Conservation (phyloP, 2,888 invertebrate genomes). For the Ophioninae sp. region DNA sequence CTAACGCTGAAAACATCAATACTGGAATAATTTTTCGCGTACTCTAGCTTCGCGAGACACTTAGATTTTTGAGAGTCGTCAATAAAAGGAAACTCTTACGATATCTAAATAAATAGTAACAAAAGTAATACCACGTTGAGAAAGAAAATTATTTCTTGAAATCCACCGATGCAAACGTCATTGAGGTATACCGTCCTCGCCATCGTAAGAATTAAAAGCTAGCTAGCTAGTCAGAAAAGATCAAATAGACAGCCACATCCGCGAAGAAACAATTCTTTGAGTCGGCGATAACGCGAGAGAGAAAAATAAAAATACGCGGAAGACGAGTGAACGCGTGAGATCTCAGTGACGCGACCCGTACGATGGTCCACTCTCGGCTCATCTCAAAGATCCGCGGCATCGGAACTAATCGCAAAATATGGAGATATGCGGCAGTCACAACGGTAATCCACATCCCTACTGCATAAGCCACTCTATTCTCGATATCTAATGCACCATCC, state of each 20-base stretch:
- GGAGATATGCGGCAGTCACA: constrained; percentile 69
- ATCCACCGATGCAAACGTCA: too few species aligned
- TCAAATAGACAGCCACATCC: background rate
- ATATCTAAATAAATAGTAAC: too few species aligned
- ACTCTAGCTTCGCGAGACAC: too few species aligned
- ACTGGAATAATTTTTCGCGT: too few species aligned
- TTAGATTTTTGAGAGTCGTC: too few species aligned
- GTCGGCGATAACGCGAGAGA: background rate
- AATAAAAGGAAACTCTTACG: too few species aligned
- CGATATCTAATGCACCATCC: constrained; percentile 34
- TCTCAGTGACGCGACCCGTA: constrained; percentile 39
- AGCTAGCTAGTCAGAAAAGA: constrained; percentile 18
- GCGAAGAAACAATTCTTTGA: background rate
- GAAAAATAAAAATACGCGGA: background rate
- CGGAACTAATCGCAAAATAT: constrained; percentile 71
- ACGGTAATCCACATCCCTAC: constrained; percentile 48
- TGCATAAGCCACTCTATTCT: constrained; percentile 30
- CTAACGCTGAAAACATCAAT: too few species aligned
- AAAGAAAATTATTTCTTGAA: too few species aligned
- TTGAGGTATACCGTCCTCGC: too few species aligned
- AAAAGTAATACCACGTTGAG: too few species aligned
- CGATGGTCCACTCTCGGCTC: constrained; percentile 55
- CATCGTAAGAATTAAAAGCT: constrained; percentile 14
- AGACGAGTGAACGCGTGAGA: constrained; percentile 29
- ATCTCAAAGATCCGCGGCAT: constrained; percentile 56